Base-by-base conservation (phyloP, 2,797 vertebrate genomes). In the Labroides dimidiatus region DNA sequence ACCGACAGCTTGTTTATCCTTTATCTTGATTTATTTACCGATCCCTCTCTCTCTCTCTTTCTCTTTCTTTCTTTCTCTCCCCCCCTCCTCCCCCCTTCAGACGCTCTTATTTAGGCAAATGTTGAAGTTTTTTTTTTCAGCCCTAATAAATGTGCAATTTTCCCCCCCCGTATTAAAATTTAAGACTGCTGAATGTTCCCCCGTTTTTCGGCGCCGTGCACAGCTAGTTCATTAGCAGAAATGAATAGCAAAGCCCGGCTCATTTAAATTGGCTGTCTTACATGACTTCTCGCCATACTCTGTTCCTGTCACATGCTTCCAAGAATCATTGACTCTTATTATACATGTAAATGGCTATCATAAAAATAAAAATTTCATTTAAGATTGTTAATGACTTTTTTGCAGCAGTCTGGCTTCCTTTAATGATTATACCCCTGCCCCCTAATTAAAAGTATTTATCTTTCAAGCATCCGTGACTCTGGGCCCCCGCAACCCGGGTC, bases 281-380 rank as follows among this genome's bases (percentile, higher is more conserved):
- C 97, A 97, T 95, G 95, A 96, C 95, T 96, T 97, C 97, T 97
- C 95, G 94, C 96, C 94, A 89, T 94, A 97, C 96, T 99, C 96
- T 96, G 96, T 99, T 97, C 96, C 98, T 95, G 97, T 98, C 98
- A 98, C 96, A 96, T 94, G 95, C 95, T 96, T 96, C 96, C 94
- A 96, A 96, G 97, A 99, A 99, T 98, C 98, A 99, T 98, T 97
- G 98, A 97, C 96, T 99, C 97, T 97, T 98, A 99, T 99, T 98
- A 99, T 97, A 99, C 97, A 98, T 98, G 97, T 98, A 99, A 99
- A 99, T 99, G 97, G 96, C 97, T 97, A 98, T 99, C 98, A 99
- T 99, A 99, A 99, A 99, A 99, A 99, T 99, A 99, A 99, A 99
- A 99, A 98, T 99, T 99, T 99, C 97, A 99, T 99, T 99, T 99